Evolutionary conservation across 2,797 vertebrate species (phyloP), one percentile per base, ranked within the genome.

Genomic region (Poeciliopsis turneri): DNA sequence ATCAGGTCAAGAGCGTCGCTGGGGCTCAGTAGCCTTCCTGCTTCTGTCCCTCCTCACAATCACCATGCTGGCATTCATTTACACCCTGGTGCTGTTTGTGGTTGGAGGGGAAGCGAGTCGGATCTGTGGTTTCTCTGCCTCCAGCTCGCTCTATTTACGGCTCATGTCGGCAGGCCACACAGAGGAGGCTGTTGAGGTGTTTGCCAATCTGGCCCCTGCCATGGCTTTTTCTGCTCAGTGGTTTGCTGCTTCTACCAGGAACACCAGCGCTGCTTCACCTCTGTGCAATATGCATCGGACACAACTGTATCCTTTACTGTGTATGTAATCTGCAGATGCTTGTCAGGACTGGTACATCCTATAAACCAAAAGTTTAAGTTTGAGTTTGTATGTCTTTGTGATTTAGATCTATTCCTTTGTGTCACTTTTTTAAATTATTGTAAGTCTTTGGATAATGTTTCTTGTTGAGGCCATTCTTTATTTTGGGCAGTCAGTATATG

Each of bases 221-320:
- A 0, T 97, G 96, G 95, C 84, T 96, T 20, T 78, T 96, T 43
- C 89, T 97, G n/a, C 82, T 96, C 28, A 69, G 91, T 2, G 80
- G 94, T 68, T 87, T 95, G 12, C 88, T 95, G 15, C 79, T 97
- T 75, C 92, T 97, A 36, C 96, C 96, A 0, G 88, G 85, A 36
- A 94, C 95, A 0, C 94, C 97, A 0, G 95, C 95, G 28, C 93
- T 98, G 53, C 94, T 97, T 66, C 96, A 97, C 78, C 92, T 97
- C 78, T 97, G 97, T n/a, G 95, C 97, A 74, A 95, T 97, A 83
- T 95, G 96, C 51, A 89, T 95, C 0, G 97, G 97, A 49, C 93
- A 97, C 84, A 96, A 95, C 88, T 97, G 97, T 98, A 98, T 98
- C 97, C 96, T 97, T 96, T 86, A 43, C 1, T 51, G 20, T n/a